Evolutionary conservation across 2,888 invertebrate species (phyloP).

Genomic region (Catocala fraxini): DNA sequence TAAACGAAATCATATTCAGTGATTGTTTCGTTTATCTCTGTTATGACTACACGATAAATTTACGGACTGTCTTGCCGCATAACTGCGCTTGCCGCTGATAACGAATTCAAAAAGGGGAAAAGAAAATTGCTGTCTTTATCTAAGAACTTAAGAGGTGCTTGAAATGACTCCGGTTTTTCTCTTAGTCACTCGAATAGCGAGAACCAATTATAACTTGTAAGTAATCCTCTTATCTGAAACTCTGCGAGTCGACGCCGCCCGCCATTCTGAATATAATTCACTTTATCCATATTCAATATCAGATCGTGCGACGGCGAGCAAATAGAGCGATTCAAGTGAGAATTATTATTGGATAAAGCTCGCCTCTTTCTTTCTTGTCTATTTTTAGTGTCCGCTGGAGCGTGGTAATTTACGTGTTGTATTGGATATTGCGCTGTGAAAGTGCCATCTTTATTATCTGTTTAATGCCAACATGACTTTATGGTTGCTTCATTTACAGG

Average conservation of each 20-base stretch:
- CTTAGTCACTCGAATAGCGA: conserved; percentile 76
- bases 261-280: conserved; percentile 83
- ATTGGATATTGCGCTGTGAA: conserved; percentile 68
- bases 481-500: conserved; percentile 24
- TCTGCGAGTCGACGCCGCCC: conserved; percentile 77
- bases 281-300: conserved; percentile 87
- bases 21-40: conserved; percentile 36
- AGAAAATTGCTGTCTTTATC: conserved; percentile 67
- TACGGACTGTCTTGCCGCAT: conserved; percentile 18
- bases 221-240: conserved; percentile 83
- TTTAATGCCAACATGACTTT: conserved; percentile 25
- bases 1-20: conserved; percentile 7
- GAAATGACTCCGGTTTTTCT: conserved; percentile 73
- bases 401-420: conserved; percentile 79
- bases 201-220: conserved; percentile 86
- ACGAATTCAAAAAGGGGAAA: conserved; percentile 42
- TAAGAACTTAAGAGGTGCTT: conserved; percentile 66
- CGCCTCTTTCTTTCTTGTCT: conserved; percentile 77
- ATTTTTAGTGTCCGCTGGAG: conserved; percentile 78
- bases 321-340: conserved; percentile 85
- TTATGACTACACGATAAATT: conserved; percentile 34
- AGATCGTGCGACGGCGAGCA: conserved; percentile 83
- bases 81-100: conserved; percentile 39
- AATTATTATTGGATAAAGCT: conserved; percentile 86
- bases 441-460: conserved; percentile 58